Percentiles rank a stretch among this genome's conserved stretches.
phyloP scores from a whole-genome alignment of 2,113 vertebrate species.

The Hyperopisus bebe region DNA sequence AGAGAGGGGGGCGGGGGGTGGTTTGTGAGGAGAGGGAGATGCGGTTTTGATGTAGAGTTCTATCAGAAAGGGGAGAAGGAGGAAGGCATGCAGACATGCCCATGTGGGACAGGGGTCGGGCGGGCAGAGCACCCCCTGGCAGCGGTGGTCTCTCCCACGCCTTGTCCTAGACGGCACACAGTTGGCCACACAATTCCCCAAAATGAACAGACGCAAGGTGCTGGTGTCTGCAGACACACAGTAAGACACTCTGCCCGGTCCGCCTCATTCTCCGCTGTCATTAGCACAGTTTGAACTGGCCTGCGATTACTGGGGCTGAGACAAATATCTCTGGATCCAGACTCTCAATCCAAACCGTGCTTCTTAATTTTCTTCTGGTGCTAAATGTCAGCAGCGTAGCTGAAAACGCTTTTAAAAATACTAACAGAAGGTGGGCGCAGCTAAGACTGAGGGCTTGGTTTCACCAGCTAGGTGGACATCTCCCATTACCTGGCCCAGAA shows the following conservation, averaged over 20 bases:
- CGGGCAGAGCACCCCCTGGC: background rate
- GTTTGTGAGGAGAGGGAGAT: constrained; percentile 35
- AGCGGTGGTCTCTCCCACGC: background rate
- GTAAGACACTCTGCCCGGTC: background rate
- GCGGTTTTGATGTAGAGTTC: constrained; percentile 22
- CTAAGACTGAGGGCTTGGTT: background rate
- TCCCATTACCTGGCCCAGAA: background rate
- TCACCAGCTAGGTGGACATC: background rate
- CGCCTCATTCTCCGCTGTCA: background rate
- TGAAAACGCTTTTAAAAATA: background rate
- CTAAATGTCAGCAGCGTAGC: background rate
- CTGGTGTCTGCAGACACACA: background rate
- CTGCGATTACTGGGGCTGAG: background rate
- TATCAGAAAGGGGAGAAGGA: constrained; percentile 30
- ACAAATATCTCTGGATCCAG: background rate
- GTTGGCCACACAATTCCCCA: background rate
- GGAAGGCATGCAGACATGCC: constrained; percentile 12
- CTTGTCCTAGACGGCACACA: background rate
- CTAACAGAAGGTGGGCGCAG: background rate
- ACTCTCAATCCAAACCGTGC: background rate
- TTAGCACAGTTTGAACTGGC: background rate
- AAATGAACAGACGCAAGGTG: background rate
- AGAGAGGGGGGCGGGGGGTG: constrained; percentile 42
- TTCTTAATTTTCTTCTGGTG: background rate
- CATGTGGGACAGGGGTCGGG: background rate